These are phyloP conservation scores for Cariama cristata DNA, from an alignment of 2,113 vertebrate genomes.

Conservation along the genomic window DNA sequence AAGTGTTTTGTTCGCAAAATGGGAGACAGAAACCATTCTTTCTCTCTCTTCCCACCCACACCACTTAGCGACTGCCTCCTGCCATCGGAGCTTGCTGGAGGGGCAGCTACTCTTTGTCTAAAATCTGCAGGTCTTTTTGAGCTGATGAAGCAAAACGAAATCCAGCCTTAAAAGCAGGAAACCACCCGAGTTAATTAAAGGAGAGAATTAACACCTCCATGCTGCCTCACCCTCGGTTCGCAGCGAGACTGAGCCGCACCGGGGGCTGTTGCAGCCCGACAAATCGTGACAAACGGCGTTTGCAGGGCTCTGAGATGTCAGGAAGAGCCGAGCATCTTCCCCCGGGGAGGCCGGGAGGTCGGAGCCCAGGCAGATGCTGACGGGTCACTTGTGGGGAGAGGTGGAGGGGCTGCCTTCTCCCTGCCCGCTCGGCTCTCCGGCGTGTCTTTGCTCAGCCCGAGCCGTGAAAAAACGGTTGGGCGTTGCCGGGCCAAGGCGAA, in stretches of 20 bases:
- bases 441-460: background rate
- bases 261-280: background rate
- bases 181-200: background rate
- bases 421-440: background rate
- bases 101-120: background rate
- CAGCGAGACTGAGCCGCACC: rapidly evolving
- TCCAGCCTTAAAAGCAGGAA: background rate
- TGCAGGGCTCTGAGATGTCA: rapidly evolving
- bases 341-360: background rate
- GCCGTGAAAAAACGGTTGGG: background rate
- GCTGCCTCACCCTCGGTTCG: background rate
- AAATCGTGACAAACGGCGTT: background rate
- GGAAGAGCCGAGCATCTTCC: background rate
- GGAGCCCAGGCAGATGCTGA: background rate
- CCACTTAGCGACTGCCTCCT: background rate
- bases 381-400: background rate
- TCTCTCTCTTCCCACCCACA: background rate
- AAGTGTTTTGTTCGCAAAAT: background rate
- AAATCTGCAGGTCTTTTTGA: background rate
- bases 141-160: background rate
- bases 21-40: background rate
- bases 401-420: background rate
- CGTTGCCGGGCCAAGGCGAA: background rate
- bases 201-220: background rate
- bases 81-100: background rate